Evolutionary conservation across 2,797 vertebrate genomes (phyloP).

Genomic region (Halcyon badia): DNA sequence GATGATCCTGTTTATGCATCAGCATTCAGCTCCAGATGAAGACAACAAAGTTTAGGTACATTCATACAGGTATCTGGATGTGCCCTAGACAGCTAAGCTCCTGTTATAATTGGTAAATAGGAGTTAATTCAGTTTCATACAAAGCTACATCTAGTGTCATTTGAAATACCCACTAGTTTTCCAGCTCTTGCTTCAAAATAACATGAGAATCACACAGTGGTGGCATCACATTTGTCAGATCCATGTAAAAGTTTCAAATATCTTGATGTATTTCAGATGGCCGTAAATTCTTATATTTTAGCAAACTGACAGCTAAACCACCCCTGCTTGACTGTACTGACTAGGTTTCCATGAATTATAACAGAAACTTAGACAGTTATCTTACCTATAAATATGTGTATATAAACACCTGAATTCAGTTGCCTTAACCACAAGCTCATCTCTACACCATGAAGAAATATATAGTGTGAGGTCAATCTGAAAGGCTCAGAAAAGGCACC

Average conservation of each 20-base stretch:
- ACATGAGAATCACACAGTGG: neutral
- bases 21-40: neutral
- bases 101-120: neutral
- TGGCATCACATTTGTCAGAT: neutral
- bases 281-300: neutral
- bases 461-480: neutral
- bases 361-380: neutral
- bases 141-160: neutral
- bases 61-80: neutral
- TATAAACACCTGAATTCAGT: neutral
- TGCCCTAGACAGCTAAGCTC: neutral
- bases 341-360: neutral
- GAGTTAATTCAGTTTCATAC: neutral
- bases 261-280: neutral
- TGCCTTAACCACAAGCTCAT: neutral
- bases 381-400: neutral
- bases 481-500: neutral
- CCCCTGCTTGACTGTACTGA: neutral
- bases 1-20: neutral
- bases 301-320: neutral
- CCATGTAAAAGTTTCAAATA: neutral
- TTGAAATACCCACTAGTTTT: neutral
- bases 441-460: neutral
- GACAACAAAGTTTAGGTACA: neutral
- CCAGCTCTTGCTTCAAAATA: neutral